These are phyloP conservation scores for Chascanopsetta lugubris DNA, from an alignment of 2,113 vertebrate genomes.

Conservation along the genomic window DNA sequence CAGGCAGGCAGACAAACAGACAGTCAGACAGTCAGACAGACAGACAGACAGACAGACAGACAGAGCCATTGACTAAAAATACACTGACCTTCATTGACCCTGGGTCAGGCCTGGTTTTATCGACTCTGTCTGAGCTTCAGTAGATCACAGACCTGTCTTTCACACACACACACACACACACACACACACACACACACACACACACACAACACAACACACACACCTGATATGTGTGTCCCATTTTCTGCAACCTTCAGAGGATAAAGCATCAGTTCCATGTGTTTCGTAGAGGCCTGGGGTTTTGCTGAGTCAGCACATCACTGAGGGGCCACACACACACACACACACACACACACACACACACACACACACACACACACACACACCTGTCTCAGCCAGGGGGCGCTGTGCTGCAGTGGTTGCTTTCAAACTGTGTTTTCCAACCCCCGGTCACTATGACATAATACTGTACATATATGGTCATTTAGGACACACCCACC, in stretches of 20 bases:
- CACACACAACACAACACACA: not conserved
- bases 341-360: not conserved
- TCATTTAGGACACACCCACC: too few relatives aligned
- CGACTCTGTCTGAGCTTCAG: conserved; percentile 8
- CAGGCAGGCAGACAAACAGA: not conserved
- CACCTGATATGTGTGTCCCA: too few relatives aligned
- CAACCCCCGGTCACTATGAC: conserved; percentile 50
- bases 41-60: not conserved
- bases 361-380: conserved; percentile 23
- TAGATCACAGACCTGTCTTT: not conserved
- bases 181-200: too few relatives aligned
- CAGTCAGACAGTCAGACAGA: not conserved
- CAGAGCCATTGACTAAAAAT: not conserved
- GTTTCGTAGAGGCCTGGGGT: too few relatives aligned
- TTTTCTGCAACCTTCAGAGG: too few relatives aligned
- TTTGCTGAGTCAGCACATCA: too few relatives aligned
- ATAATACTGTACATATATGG: too few relatives aligned
- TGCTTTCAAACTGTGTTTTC: conserved; percentile 49
- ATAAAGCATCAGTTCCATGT: too few relatives aligned
- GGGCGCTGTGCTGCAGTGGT: conserved; percentile 65
- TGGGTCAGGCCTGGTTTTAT: not conserved
- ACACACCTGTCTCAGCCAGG: conserved; percentile 55
- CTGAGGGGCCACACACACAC: too few relatives aligned
- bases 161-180: too few relatives aligned
- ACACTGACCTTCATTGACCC: not conserved